These are phyloP conservation scores for Chloropsis hardwickii DNA, from an alignment of 2,113 vertebrate species.

Conservation along the genomic window DNA sequence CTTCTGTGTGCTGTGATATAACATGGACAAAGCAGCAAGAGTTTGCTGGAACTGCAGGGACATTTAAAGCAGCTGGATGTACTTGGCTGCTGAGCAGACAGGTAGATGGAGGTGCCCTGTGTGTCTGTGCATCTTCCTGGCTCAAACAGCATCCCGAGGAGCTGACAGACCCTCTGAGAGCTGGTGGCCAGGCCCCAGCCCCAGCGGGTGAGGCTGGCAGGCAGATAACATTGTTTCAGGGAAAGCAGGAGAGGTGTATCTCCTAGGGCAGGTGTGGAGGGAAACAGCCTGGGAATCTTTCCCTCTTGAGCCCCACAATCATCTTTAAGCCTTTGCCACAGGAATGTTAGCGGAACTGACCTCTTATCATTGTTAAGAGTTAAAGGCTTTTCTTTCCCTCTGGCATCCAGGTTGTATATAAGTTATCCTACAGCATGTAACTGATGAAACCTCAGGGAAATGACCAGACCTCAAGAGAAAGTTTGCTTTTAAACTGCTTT, in stretches of 20 bases:
- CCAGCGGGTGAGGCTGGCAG: not conserved
- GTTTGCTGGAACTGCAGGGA: not conserved
- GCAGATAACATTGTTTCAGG: not conserved
- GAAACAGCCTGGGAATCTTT: not conserved
- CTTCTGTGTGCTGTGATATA: not conserved
- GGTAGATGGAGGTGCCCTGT: not conserved
- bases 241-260: not conserved
- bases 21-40: not conserved
- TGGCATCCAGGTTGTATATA: not conserved
- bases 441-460: conserved; percentile 27
- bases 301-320: not conserved
- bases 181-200: not conserved
- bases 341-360: not conserved
- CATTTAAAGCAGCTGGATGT: not conserved
- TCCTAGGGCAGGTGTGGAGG: not conserved
- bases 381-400: not conserved
- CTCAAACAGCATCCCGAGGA: rapidly evolving
- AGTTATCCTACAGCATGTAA: not conserved
- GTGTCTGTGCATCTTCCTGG: not conserved
- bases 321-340: not conserved
- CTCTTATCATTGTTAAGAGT: not conserved
- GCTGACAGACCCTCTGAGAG: not conserved
- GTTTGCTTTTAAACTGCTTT: conserved; percentile 22
- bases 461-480: conserved; percentile 14
- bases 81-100: not conserved